Percentiles rank a stretch among this genome's conserved stretches.
Conservation (phyloP, 2,113 vertebrate species). For the Carassius auratus region DNA sequence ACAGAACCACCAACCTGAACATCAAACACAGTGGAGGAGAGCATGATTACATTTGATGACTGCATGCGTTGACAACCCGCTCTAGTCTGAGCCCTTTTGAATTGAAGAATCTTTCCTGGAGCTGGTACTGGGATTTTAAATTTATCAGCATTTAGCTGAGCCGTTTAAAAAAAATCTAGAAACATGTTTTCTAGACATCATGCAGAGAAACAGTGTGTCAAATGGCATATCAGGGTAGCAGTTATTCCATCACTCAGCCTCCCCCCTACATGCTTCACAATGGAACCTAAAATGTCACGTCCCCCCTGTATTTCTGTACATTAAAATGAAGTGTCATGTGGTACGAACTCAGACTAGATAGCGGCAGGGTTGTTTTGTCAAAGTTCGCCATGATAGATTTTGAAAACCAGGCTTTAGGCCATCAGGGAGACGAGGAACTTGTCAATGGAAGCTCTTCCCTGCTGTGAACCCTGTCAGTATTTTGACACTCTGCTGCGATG, state of each 20-base stretch:
- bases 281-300: slow-evolving; percentile 21
- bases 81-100: neutral
- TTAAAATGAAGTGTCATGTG: slow-evolving; percentile 11
- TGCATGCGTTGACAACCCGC: slow-evolving; percentile 9
- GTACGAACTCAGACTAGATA: slow-evolving; percentile 3
- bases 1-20: slow-evolving; percentile 16
- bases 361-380: neutral
- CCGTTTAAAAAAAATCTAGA: slow-evolving; percentile 1
- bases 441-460: slow-evolving; percentile 39
- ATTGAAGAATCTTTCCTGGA: slow-evolving; percentile 11
- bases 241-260: neutral
- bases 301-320: slow-evolving; percentile 5
- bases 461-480: slow-evolving; percentile 22
- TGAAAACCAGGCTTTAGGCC: slow-evolving; percentile 19
- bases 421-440: slow-evolving; percentile 11
- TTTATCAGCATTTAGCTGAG: neutral
- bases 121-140: neutral
- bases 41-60: slow-evolving; percentile 17
- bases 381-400: slow-evolving; percentile 26
- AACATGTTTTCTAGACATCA: slow-evolving; percentile 10
- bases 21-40: slow-evolving; percentile 23
- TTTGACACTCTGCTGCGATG: slow-evolving; percentile 26
- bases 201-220: neutral
- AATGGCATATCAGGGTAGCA: neutral
- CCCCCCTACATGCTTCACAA: neutral